phyloP scores from a whole-genome alignment of 2,113 vertebrate species.

The Macroglossus sobrinus region DNA sequence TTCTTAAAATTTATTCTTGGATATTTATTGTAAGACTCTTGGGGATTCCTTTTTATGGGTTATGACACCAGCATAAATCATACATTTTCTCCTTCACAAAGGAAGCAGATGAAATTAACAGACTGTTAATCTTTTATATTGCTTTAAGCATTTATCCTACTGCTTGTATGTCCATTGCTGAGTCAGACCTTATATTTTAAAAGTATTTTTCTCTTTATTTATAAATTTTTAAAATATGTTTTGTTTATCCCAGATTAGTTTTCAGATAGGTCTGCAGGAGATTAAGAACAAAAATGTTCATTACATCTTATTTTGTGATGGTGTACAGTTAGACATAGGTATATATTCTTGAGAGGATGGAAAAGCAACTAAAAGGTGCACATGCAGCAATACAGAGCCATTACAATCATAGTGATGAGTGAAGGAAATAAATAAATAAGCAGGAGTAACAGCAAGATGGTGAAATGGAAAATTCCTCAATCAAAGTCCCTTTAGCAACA shows the following conservation, averaged over 20 bases:
- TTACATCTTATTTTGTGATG: not conserved
- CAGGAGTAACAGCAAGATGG: not conserved
- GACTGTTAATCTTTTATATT: not conserved
- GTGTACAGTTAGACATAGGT: not conserved
- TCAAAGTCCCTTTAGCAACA: not conserved
- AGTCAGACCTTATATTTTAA: not conserved
- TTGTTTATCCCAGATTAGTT: not conserved
- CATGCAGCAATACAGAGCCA: not conserved
- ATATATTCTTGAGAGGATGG: not conserved
- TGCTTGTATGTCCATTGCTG: not conserved
- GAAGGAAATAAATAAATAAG: not conserved
- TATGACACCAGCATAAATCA: not conserved
- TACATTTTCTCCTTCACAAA: not conserved
- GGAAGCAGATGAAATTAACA: not conserved
- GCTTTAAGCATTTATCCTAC: not conserved
- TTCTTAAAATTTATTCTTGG: slow-evolving; percentile 34
- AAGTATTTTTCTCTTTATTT: not conserved
- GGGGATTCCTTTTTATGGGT: not conserved
- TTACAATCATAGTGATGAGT: not conserved
- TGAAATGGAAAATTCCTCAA: not conserved
- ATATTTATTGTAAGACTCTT: not conserved
- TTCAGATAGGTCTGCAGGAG: not conserved
- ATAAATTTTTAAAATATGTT: not conserved
- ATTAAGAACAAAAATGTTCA: not conserved
- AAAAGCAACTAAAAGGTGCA: not conserved